Evolutionary conservation across 2,888 invertebrate species (phyloP).

Genomic region (Sussaba pulchella): DNA sequence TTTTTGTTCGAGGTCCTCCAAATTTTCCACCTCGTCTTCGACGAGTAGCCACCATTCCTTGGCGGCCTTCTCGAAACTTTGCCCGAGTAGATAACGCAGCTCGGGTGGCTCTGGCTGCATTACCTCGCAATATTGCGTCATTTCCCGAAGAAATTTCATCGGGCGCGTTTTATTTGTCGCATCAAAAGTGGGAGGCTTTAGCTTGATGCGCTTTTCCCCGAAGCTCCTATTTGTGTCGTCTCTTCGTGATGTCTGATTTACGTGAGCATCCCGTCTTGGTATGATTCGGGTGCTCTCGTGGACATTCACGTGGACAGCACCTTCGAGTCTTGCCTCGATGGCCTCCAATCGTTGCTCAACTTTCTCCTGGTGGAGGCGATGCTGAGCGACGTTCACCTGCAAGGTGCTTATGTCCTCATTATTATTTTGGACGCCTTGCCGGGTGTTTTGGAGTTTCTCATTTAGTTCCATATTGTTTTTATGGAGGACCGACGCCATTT

Average conservation of each 20-base stretch:
- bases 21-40: background rate
- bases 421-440: background rate
- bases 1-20: background rate
- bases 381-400: background rate
- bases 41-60: slow-evolving; percentile 11
- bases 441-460: background rate
- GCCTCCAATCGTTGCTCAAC: background rate
- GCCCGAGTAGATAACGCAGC: background rate
- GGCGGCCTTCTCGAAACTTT: slow-evolving; percentile 13
- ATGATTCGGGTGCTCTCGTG: background rate
- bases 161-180: background rate
- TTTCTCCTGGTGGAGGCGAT: background rate
- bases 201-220: background rate
- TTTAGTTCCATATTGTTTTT: background rate
- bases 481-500: background rate
- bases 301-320: background rate
- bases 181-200: background rate
- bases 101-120: background rate
- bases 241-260: background rate
- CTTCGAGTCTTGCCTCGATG: background rate
- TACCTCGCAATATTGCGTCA: background rate
- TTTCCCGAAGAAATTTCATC: slow-evolving; percentile 5
- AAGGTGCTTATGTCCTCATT: background rate
- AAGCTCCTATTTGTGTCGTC: background rate
- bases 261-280: background rate